These are phyloP conservation scores for Pegoplata infirma DNA, from an alignment of 2,888 invertebrate genomes.

Conservation along the genomic window DNA sequence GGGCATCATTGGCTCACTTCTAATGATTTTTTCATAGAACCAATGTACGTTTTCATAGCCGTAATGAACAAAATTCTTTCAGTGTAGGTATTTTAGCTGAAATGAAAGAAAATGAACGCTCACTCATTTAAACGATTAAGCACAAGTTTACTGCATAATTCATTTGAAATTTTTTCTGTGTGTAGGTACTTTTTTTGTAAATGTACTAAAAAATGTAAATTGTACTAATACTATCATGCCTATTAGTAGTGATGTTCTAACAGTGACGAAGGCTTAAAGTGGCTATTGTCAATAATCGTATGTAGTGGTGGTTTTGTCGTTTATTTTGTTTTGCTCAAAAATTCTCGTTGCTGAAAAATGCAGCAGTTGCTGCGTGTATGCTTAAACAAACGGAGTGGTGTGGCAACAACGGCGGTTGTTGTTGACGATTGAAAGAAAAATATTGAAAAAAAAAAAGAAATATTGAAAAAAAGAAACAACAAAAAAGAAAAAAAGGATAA, in stretches of 20 bases:
- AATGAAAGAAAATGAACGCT: no score
- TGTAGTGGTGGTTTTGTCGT: neutral
- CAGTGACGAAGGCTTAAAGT: neutral
- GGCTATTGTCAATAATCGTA: neutral
- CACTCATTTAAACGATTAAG: no score
- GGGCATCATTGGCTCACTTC: no score
- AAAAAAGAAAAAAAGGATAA: neutral
- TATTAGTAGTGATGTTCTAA: neutral
- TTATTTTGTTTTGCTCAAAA: constrained; percentile 27
- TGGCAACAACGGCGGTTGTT: constrained; percentile 44
- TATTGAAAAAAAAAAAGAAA: neutral
- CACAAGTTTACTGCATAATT: no score
- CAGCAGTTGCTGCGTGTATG: constrained; percentile 53
- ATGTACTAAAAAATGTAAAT: no score
- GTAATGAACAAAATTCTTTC: no score
- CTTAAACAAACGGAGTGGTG: constrained; percentile 45
- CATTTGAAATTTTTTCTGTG: no score
- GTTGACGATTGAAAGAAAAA: constrained; percentile 4
- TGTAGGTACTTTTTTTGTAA: no score
- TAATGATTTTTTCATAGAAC: no score
- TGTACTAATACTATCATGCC: neutral
- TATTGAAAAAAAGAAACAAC: neutral
- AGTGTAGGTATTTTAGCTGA: no score
- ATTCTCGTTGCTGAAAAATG: constrained; percentile 21
- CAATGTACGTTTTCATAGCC: no score